Base-by-base conservation (phyloP, 2,113 vertebrate genomes). In the Hippocampus abdominalis region DNA sequence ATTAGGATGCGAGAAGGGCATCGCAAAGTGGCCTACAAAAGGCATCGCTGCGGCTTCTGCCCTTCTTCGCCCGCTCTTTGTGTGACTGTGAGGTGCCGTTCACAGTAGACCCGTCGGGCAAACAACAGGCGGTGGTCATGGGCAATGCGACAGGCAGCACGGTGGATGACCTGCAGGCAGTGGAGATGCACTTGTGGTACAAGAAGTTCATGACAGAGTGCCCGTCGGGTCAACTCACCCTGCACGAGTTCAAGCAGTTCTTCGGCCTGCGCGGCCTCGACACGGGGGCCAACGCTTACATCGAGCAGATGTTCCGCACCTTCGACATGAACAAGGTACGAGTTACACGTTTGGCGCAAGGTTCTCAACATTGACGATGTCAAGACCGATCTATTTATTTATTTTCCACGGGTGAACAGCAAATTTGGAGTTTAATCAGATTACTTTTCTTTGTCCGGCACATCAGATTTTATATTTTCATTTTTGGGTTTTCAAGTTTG, bases 321-420 rank as follows among this genome's bases (percentile, higher is more conserved):
- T 96, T 96, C n/a, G 95, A 96, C 81, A 96, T 96, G 94, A 96
- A 96, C 86, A 96, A 95, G 94, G 95, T 96, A 67, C 23, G 0
- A n/a, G 3, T 25, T 23, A 42, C 0, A 16, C 8, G 6, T 39
- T 63, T 36, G 5, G 40, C 11, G 11, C 40, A 2, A 2, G 40
- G 40, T 11, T 12, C 40, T 42, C 40, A 2, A 42, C 2, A 44
- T 13, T 11, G 42, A 44, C 13, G 42, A 44, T 44, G 32, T 36
- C 32, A 36, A 6, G 4, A 36, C 32, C 32, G 32, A 36, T 36
- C 32, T 2, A 29, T 2, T 36, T 36, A 36, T 36, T 36, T 36
- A 36, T 36, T 5, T 36, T 36, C 32, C 32, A 6, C 32, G 5
- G 32, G 32, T 36, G 32, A 36, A 36, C 32, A 36, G 32, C 32